Percentiles rank a stretch among this genome's conserved stretches.
Conservation (phyloP, 1,140 invertebrate species). For the Eueides isabella region DNA sequence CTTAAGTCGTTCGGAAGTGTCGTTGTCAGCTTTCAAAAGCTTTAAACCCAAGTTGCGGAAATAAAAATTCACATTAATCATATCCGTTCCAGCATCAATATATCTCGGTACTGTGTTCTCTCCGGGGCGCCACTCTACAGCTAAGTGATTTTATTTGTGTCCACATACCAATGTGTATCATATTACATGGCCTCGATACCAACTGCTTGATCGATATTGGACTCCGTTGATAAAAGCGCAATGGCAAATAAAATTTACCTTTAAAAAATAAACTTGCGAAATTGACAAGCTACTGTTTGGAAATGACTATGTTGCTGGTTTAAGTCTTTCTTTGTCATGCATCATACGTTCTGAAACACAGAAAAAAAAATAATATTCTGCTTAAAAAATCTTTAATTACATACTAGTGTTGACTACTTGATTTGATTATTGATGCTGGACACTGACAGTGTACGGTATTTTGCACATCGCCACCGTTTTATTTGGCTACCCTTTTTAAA, state of each 20-base stretch:
- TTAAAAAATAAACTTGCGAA: background rate
- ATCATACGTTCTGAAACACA: no score
- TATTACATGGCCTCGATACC: slow-evolving; percentile 70
- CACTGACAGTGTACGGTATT: no score
- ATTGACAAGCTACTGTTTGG: background rate
- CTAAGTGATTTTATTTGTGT: slow-evolving; percentile 81
- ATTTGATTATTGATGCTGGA: no score
- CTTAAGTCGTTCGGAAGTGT: slow-evolving; percentile 52
- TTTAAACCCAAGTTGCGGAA: slow-evolving; percentile 39
- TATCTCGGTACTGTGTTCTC: slow-evolving; percentile 33
- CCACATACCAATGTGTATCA: slow-evolving; percentile 78
- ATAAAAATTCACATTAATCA: slow-evolving; percentile 44
- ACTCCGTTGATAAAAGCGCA: slow-evolving; percentile 59
- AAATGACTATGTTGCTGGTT: background rate
- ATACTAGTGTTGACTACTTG: no score
- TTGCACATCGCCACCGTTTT: no score
- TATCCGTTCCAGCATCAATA: slow-evolving; percentile 44
- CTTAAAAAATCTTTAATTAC: no score
- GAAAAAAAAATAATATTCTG: no score
- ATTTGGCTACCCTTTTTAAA: no score
- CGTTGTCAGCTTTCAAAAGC: slow-evolving; percentile 41
- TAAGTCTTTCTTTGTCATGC: no score
- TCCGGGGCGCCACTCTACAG: slow-evolving; percentile 54
- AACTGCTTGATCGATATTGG: slow-evolving; percentile 76
- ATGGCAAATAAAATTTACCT: slow-evolving; percentile 67